These are phyloP conservation scores for Paramuricea clavata DNA, from an alignment of 92 coral and sea anemone species.

Conservation along the genomic window DNA sequence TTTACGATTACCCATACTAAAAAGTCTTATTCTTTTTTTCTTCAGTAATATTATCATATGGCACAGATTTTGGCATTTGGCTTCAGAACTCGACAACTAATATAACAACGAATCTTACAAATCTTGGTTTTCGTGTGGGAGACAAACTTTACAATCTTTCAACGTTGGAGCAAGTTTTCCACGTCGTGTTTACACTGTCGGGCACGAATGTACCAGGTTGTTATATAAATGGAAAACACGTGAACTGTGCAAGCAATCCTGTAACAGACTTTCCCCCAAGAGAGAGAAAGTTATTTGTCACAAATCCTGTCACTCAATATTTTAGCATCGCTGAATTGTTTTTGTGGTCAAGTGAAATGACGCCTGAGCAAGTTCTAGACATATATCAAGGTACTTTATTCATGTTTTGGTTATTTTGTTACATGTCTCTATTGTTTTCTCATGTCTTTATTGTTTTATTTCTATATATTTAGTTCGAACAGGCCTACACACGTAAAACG, in stretches of 20 bases:
- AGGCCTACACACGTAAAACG: no score
- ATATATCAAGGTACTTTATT: neutral
- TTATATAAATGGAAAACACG: neutral
- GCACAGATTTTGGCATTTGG: neutral
- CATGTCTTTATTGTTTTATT: no score
- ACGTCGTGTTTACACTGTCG: neutral
- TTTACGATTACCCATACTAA: no score
- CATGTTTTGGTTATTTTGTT: neutral
- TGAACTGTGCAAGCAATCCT: neutral
- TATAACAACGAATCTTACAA: neutral
- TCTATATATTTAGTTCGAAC: no score
- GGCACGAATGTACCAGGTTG: neutral
- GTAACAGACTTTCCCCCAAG: neutral
- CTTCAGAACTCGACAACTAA: neutral
- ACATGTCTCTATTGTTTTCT: neutral
- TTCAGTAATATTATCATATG: neutral
- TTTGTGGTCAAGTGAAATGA: slow-evolving; percentile 14
- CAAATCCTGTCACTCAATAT: neutral
- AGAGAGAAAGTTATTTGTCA: neutral
- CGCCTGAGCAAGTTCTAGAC: neutral
- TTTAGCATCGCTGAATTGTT: neutral
- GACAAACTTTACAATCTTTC: neutral
- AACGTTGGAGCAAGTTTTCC: neutral
- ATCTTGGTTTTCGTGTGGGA: neutral
- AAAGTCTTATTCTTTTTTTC: neutral